Evolutionary conservation across 1,140 invertebrate species (phyloP).

Genomic region (Camponotus pennsylvanicus): DNA sequence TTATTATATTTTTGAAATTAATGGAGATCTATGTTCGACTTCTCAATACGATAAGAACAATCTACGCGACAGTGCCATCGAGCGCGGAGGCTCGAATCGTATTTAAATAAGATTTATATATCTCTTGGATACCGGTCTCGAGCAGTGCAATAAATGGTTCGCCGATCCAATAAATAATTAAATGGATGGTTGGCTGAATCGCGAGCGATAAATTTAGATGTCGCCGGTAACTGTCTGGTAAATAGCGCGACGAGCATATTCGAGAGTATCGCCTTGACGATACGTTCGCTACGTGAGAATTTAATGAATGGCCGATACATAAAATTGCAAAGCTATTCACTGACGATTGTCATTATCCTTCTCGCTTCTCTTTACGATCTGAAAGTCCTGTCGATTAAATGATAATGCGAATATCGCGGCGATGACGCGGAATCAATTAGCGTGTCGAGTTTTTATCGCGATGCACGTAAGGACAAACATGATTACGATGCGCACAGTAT

Average conservation of each 20-base stretch:
- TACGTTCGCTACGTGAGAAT: constrained; percentile 45
- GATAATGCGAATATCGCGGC: constrained; percentile 13
- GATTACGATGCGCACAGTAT: neutral
- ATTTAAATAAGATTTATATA: constrained; percentile 71
- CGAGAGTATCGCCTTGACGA: constrained; percentile 15
- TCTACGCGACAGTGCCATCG: constrained; percentile 4
- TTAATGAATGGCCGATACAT: constrained; percentile 47
- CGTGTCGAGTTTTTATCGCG: constrained; percentile 19
- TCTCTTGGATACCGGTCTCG: constrained; percentile 37
- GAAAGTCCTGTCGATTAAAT: constrained; percentile 38
- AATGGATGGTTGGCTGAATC: constrained; percentile 31
- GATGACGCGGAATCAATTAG: constrained; percentile 59
- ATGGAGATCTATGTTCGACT: constrained; percentile 36
- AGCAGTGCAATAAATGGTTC: constrained; percentile 53
- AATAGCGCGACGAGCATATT: constrained; percentile 12
- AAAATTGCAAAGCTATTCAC: constrained; percentile 29
- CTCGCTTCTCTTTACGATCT: neutral
- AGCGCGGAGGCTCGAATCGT: constrained; percentile 51
- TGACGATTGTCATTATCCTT: constrained; percentile 19
- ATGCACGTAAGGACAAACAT: neutral
- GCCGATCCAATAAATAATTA: constrained; percentile 70
- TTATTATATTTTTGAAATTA: constrained; percentile 25
- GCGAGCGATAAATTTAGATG: constrained; percentile 47
- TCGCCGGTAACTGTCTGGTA: constrained; percentile 1
- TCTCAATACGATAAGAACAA: constrained; percentile 36